Base-by-base conservation (phyloP, 1,140 invertebrate genomes). In the Pomacea maculata region DNA sequence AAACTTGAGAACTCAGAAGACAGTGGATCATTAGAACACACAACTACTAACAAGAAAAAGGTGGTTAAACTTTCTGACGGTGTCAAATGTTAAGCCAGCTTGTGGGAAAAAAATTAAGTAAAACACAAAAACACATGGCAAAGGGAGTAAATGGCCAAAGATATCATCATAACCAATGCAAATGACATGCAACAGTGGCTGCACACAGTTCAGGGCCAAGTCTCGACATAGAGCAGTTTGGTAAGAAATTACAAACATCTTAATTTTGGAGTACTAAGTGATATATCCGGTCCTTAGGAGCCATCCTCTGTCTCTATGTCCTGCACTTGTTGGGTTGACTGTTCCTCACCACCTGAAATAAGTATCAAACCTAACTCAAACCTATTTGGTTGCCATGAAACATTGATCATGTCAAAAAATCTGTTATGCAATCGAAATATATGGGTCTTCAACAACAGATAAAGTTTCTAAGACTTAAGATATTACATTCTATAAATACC, bases 281-380 rank as follows among this genome's bases (percentile, higher is more conserved):
- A 74, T 75, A 75, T 71, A 79, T 67, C 70, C 57, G 70, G 70
- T 63, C 64, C 83, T 90, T 91, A 91, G 82, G 90, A 90, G 74
- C 82, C 88, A 75, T 90, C 89, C 78, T 97, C 96, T 92, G 73
- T 75, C 92, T 98, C 96, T 88, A 95, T 95, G 92, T 97, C 96
- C 92, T 97, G 96, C 89, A 96, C 93, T 91, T 95, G 94, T 92
- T 96, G 95, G 92, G 96, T 96, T 78, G 55, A 64, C 76, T 86
- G 85, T 70, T 85, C 82, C 21, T 86, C 84, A 64, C 76, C 80
- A 78, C 80, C 85, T 84, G 73, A 34, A 79, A 78, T 67, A 70
- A 45, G 70, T 14, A n/a, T 67, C 14, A 78, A 34, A 78, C 55
- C 29, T 63, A 76, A 12, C 8, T 55, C 29, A 73, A 10, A 25